Conservation (phyloP, 2,113 vertebrate species). For the Atrichornis clamosus region DNA sequence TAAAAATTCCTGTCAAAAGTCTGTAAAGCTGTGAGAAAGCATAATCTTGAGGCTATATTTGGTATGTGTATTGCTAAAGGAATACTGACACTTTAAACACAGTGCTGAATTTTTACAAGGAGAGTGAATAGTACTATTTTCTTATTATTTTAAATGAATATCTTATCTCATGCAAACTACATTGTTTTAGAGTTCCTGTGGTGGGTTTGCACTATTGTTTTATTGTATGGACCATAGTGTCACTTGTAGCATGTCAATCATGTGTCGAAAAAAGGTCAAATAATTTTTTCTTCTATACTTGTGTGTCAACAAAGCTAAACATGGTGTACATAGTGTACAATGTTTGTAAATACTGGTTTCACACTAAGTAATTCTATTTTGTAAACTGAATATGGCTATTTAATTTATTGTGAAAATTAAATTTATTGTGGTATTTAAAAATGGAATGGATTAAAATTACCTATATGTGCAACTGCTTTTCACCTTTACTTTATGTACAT, state of each 20-base stretch:
- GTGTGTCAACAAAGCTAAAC: slow-evolving; percentile 63
- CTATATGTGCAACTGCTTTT: slow-evolving; percentile 66
- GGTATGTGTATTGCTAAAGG: slow-evolving; percentile 54
- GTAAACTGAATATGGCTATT: slow-evolving; percentile 85
- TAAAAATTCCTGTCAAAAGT: slow-evolving; percentile 51
- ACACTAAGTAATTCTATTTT: slow-evolving; percentile 88
- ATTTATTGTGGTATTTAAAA: slow-evolving; percentile 85
- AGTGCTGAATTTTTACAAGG: slow-evolving; percentile 61
- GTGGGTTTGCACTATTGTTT: slow-evolving; percentile 81
- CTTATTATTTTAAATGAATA: slow-evolving; percentile 74
- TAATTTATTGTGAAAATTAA: slow-evolving; percentile 87
- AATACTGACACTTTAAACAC: slow-evolving; percentile 68
- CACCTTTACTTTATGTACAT: neutral
- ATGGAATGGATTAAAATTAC: slow-evolving; percentile 84
- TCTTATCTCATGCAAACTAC: slow-evolving; percentile 60
- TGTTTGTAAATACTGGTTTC: slow-evolving; percentile 83
- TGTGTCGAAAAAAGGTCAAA: slow-evolving; percentile 46
- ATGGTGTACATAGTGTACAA: slow-evolving; percentile 80
- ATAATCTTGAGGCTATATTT: slow-evolving; percentile 39
- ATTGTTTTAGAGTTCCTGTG: slow-evolving; percentile 72
- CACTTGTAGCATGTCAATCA: slow-evolving; percentile 76
- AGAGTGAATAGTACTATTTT: slow-evolving; percentile 75
- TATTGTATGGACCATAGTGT: slow-evolving; percentile 62
- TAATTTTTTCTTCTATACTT: slow-evolving; percentile 66
- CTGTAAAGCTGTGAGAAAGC: slow-evolving; percentile 53